Conservation (phyloP, 1,140 invertebrate genomes). For the Euura lappo region DNA sequence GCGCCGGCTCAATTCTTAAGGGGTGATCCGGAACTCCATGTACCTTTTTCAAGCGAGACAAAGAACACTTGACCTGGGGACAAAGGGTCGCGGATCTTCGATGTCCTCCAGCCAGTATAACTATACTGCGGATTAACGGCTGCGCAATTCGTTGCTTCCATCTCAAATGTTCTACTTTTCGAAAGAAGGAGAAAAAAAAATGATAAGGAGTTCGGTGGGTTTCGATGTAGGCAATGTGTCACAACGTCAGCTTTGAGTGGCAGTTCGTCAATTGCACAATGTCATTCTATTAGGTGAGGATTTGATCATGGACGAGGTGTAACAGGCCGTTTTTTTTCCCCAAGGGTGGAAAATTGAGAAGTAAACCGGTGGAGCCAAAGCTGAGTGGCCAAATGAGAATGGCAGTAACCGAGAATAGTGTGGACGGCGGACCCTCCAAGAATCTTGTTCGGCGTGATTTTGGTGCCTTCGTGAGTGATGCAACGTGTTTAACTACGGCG, state of each 20-base stretch:
- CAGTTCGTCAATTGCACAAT: no score
- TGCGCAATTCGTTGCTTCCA: no score
- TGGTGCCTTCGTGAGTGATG: constrained; percentile 12
- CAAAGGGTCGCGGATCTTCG: not conserved
- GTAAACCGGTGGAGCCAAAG: not conserved
- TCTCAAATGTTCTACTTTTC: no score
- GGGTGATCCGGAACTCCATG: not conserved
- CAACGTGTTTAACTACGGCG: not conserved
- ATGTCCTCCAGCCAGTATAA: no score
- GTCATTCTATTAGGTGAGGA: no score
- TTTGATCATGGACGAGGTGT: no score
- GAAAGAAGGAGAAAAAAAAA: no score
- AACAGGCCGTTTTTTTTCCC: not conserved
- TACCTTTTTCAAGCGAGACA: not conserved
- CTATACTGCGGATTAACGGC: no score
- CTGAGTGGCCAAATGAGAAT: not conserved
- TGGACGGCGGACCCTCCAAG: constrained; percentile 8
- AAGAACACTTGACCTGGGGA: not conserved
- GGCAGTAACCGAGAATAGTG: not conserved
- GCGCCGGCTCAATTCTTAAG: not conserved
- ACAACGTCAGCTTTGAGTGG: no score
- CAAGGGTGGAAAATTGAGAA: not conserved
- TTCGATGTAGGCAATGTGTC: no score
- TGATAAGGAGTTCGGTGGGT: no score
- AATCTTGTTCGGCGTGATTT: constrained; percentile 6